phyloP scores from a whole-genome alignment of 2,797 vertebrate species.

The Prionace glauca region DNA sequence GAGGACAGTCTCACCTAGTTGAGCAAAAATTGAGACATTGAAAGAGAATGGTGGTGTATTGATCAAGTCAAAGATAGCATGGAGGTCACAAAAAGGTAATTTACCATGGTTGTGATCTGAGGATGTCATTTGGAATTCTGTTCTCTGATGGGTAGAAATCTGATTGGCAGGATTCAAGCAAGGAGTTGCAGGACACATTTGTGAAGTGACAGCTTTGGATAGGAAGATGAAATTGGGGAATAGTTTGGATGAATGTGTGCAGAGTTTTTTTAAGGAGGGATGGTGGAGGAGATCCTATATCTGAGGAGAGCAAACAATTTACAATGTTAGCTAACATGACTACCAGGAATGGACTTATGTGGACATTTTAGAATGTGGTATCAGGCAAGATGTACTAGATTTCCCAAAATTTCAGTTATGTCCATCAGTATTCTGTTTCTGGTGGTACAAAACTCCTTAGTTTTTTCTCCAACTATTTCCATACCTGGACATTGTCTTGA shows the following conservation, averaged over 20 bases:
- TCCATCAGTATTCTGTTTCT: neutral
- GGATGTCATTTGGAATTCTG: neutral
- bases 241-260: neutral
- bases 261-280: too few species aligned
- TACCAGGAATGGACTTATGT: neutral
- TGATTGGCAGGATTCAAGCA: neutral
- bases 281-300: neutral
- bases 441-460: neutral
- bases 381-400: neutral
- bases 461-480: neutral
- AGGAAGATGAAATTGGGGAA: neutral
- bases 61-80: neutral
- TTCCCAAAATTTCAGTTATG: neutral
- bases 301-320: neutral
- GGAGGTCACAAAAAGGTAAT: too few species aligned
- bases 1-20: neutral
- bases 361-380: neutral
- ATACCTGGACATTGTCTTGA: neutral
- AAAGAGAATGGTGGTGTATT: neutral
- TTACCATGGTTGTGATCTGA: too few species aligned
- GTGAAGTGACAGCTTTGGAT: neutral
- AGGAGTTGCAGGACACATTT: neutral
- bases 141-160: neutral
- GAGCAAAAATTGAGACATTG: neutral
- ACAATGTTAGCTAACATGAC: neutral